Evolutionary conservation across 2,113 vertebrate species (phyloP).

Genomic region (Narcine bancroftii): DNA sequence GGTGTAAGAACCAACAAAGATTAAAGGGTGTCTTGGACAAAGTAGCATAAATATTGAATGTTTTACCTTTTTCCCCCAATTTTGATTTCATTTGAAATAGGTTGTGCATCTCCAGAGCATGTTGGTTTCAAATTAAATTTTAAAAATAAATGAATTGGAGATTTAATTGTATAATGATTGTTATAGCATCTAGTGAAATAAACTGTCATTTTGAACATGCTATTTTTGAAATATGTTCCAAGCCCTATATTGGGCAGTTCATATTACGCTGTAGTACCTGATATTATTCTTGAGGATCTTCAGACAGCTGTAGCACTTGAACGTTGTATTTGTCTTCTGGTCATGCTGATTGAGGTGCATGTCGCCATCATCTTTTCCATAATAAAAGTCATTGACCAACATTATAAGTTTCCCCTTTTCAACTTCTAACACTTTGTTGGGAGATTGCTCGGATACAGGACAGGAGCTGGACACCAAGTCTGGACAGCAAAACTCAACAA

Average conservation of each 20-base stretch:
- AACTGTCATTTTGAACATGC: not conserved
- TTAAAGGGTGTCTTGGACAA: not conserved
- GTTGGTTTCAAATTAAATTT: not conserved
- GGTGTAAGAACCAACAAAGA: not conserved
- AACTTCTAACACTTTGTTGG: conserved; percentile 49
- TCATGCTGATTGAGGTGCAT: conserved; percentile 51
- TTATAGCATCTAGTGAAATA: not conserved
- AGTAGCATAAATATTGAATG: not conserved
- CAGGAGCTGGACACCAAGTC: conserved; percentile 59
- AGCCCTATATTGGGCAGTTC: not conserved
- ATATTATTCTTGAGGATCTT: conserved; percentile 97
- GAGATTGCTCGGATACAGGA: conserved; percentile 44
- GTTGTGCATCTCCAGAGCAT: not conserved
- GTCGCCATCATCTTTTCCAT: conserved; percentile 81
- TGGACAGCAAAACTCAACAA: conserved; percentile 68
- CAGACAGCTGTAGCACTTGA: conserved; percentile 92
- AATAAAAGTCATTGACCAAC: conserved; percentile 95
- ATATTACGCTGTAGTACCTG: conserved; percentile 58
- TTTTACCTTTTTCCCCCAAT: not conserved
- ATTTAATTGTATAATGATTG: not conserved
- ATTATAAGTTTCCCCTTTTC: conserved; percentile 89
- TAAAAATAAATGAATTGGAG: not conserved
- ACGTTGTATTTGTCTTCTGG: conserved; percentile 75
- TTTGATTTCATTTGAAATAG: not conserved
- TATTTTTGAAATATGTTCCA: not conserved